Evolutionary conservation across 2,797 vertebrate species (phyloP).

Genomic region (Amblyraja radiata): DNA sequence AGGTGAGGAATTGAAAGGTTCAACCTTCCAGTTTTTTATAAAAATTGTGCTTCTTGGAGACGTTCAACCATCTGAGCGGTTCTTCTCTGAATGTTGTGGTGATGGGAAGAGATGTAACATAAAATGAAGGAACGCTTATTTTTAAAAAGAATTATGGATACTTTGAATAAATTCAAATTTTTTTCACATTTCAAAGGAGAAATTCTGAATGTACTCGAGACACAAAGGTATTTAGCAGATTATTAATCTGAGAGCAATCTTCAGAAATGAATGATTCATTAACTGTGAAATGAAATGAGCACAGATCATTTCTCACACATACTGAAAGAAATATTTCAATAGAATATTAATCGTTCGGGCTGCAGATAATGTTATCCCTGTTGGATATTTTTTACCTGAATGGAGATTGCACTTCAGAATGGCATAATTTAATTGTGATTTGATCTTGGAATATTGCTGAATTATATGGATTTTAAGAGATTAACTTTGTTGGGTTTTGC

Average conservation of each 20-base stretch:
- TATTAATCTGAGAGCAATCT: constrained; percentile 24
- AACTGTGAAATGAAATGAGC: neutral
- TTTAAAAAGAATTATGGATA: neutral
- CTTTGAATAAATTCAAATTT: neutral
- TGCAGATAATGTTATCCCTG: neutral
- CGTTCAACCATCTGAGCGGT: neutral
- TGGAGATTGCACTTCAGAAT: neutral
- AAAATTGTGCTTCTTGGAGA: neutral
- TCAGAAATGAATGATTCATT: constrained; percentile 13
- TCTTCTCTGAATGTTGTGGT: neutral
- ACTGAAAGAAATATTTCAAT: constrained; percentile 29
- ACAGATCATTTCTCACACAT: neutral
- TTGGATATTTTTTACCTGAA: neutral
- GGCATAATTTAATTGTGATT: neutral
- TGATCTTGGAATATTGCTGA: neutral
- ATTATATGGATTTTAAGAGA: neutral
- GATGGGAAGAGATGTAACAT: neutral
- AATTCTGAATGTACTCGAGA: neutral
- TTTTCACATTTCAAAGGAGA: neutral
- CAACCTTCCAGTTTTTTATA: neutral
- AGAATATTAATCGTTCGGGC: neutral
- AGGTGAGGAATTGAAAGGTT: neutral
- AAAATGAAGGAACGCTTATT: neutral
- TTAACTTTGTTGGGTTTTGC: neutral
- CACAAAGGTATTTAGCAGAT: neutral